Evolutionary conservation across 2,113 vertebrate species (phyloP), one percentile per base, ranked within the genome.

Genomic region (Nothoprocta perdicaria): DNA sequence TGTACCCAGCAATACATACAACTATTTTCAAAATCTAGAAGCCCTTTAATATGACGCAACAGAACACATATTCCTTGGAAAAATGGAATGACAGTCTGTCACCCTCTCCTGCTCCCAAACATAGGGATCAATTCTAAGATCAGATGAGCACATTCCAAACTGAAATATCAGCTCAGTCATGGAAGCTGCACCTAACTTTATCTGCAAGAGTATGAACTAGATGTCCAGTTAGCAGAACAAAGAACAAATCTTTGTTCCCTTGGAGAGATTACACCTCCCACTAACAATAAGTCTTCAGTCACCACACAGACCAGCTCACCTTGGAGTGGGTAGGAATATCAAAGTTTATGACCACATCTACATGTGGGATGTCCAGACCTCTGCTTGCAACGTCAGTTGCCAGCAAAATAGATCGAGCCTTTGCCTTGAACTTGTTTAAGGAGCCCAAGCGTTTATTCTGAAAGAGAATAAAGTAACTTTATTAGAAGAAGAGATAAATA

Each of bases 291-390:
- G 43, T 7, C 60, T 40, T 57, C 46, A 46, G 40, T 18, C 48
- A 43, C 19, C 58, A 79, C 63, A 50, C 3, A 63, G 6, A 14
- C 19, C 33, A 55, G 62, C 97, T 95, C 72, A 99, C 99, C 99
- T 99, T 99, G 17, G 99, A 99, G 93, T 99, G 99, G 0, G 99
- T 99, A 66, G 99, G 99, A 96, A 99, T 99, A 97, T 99, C 99
- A 46, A 99, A 99, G 97, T 99, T 99, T 86, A 99, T 98, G 86
- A 99, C 99, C 5, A 99, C 99, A 96, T 99, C 99, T 4, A 99
- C 99, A 2, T 99, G 99, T 35, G 99, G 99, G 57, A 99, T 99
- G 94, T 99, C 99, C 86, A 99, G 95, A 8, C 99, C 99, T 89
- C 99, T 98, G 93, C 99, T 99, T 10, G 99, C 99, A 91, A 99